Percentiles rank a stretch among this genome's conserved stretches.
Evolutionary conservation across 1,140 invertebrate species (phyloP).

Genomic region (Antheraea pernyi): DNA sequence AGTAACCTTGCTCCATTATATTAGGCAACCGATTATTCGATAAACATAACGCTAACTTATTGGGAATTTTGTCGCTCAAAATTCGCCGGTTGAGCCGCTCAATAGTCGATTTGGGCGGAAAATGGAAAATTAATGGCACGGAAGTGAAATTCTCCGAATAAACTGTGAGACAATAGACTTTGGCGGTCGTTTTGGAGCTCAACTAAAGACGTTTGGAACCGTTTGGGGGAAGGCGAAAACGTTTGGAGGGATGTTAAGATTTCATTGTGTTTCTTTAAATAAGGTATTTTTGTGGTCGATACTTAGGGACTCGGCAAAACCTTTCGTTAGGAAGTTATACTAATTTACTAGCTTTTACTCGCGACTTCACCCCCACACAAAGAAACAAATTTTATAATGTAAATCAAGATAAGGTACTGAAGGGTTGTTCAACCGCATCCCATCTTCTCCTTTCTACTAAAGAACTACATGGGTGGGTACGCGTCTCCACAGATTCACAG

Average conservation of each 20-base stretch:
- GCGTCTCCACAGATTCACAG: too few relatives aligned
- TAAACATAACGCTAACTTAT: slow-evolving; percentile 35
- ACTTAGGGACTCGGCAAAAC: background rate
- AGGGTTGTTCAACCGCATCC: too few relatives aligned
- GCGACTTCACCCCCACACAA: too few relatives aligned
- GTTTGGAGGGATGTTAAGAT: slow-evolving; percentile 13
- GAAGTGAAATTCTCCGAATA: slow-evolving; percentile 57
- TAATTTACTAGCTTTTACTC: background rate
- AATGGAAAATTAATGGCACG: slow-evolving; percentile 65
- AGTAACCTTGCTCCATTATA: background rate
- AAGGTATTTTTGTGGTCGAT: background rate
- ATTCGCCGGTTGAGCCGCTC: slow-evolving; percentile 40
- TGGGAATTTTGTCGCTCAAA: slow-evolving; percentile 42
- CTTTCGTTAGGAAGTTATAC: background rate
- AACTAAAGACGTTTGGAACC: slow-evolving; percentile 22
- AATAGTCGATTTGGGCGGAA: slow-evolving; percentile 52
- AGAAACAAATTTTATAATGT: too few relatives aligned
- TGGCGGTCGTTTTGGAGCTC: slow-evolving; percentile 32
- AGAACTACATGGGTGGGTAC: too few relatives aligned
- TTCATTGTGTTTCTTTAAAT: slow-evolving; percentile 17
- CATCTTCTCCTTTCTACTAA: too few relatives aligned
- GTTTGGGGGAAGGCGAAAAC: slow-evolving; percentile 21
- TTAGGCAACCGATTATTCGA: slow-evolving; percentile 21
- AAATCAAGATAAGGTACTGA: too few relatives aligned
- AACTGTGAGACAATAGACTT: slow-evolving; percentile 51